phyloP scores from a whole-genome alignment of 2,797 vertebrate genomes.

The Alauda arvensis region DNA sequence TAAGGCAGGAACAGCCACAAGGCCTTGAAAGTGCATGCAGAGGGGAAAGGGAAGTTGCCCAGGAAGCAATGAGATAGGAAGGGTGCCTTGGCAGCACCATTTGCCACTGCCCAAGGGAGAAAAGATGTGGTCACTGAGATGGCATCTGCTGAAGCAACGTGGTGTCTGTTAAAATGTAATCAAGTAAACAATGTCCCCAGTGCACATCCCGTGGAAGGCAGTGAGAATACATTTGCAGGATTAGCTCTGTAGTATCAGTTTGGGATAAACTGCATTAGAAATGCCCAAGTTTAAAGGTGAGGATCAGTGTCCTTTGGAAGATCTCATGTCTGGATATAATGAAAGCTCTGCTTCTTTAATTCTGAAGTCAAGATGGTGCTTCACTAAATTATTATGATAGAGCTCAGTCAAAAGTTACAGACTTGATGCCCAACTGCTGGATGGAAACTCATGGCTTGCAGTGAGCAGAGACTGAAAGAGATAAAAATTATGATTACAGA shows the following conservation, averaged over 20 bases:
- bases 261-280: neutral
- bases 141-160: neutral
- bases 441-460: neutral
- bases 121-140: neutral
- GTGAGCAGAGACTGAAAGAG: neutral
- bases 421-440: neutral
- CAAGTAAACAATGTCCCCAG: neutral
- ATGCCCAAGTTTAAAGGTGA: neutral
- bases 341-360: neutral
- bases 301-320: neutral
- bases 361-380: neutral
- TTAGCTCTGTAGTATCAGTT: neutral
- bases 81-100: neutral
- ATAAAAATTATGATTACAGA: fast-evolving
- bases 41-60: neutral
- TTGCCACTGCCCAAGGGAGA: neutral
- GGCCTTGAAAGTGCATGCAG: neutral
- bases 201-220: neutral
- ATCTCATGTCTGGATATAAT: neutral
- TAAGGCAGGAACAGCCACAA: neutral
- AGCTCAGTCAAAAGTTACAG: neutral
- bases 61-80: neutral
- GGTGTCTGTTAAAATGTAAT: neutral
- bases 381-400: neutral
- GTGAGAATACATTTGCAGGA: neutral